Conservation (phyloP, 92 coral and sea anemone genomes). For the Anthopleura xanthogrammica region DNA sequence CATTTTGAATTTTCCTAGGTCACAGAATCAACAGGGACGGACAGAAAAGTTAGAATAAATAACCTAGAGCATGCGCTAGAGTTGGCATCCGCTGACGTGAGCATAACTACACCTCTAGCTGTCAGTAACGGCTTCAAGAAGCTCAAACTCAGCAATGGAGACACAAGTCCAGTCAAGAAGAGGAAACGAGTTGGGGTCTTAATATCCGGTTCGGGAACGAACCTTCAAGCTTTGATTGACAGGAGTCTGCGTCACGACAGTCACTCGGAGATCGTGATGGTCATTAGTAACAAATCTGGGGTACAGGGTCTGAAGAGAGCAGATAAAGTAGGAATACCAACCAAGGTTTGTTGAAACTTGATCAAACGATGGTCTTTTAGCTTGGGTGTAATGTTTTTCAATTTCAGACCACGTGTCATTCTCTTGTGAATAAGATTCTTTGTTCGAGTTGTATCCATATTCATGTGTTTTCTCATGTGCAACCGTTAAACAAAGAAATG, state of each 20-base stretch:
- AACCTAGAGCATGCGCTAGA: constrained; percentile 58
- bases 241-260: constrained; percentile 72
- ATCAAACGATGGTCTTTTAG: neutral
- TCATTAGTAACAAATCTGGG: constrained; percentile 79
- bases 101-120: constrained; percentile 10
- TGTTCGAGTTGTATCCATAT: too few relatives aligned
- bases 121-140: constrained; percentile 53
- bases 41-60: constrained; percentile 41
- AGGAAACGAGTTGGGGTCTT: constrained; percentile 82
- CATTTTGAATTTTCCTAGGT: constrained; percentile 9
- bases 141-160: constrained; percentile 72
- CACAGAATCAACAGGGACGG: constrained; percentile 23
- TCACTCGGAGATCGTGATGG: constrained; percentile 78
- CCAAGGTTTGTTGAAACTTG: constrained; percentile 54
- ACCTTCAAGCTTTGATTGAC: constrained; percentile 90
- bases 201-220: constrained; percentile 96
- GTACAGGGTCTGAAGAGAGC: constrained; percentile 89
- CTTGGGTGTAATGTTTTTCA: too few relatives aligned
- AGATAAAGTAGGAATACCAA: constrained; percentile 82
- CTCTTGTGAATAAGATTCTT: too few relatives aligned
- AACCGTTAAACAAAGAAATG: too few relatives aligned
- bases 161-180: neutral
- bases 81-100: constrained; percentile 38
- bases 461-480: too few relatives aligned
- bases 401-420: too few relatives aligned